Evolutionary conservation across 2,888 invertebrate species (phyloP).

Genomic region (Oscheius myriophilus): DNA sequence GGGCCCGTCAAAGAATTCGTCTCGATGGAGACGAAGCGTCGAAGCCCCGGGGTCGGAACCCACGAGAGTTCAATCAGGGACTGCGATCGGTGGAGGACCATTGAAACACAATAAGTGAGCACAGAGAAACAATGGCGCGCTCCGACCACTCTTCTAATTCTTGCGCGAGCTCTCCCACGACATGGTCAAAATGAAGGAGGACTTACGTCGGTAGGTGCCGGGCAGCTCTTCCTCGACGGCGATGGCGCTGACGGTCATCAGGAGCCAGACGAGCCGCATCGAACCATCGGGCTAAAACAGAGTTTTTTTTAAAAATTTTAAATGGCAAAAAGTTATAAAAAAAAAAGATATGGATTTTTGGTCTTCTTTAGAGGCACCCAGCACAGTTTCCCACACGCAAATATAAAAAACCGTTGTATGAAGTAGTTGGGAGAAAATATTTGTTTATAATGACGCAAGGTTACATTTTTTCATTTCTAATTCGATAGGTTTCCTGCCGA

Average conservation of each 20-base stretch:
- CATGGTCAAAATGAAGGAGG: slow-evolving; percentile 3
- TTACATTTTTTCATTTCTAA: no score
- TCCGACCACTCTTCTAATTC: slow-evolving; percentile 14
- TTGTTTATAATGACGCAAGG: no score
- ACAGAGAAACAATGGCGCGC: slow-evolving; percentile 23
- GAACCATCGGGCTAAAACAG: slow-evolving; percentile 29
- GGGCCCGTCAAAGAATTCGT: slow-evolving; percentile 15
- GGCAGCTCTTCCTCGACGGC: slow-evolving; percentile 17
- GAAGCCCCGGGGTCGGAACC: not conserved
- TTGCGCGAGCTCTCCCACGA: not conserved
- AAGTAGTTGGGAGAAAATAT: no score
- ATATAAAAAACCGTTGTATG: no score
- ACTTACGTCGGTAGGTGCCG: slow-evolving; percentile 30
- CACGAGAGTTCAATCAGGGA: slow-evolving; percentile 15
- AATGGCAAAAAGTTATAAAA: no score
- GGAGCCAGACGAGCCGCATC: slow-evolving; percentile 34
- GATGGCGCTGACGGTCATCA: slow-evolving; percentile 20
- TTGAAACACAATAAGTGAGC: slow-evolving; percentile 24
- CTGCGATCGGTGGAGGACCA: slow-evolving; percentile 22
- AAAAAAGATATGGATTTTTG: no score
- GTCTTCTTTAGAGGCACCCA: no score
- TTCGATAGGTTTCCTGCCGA: no score
- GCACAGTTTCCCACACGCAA: no score
- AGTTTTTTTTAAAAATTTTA: no score
- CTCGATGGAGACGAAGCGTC: slow-evolving; percentile 4